A percentile compares a stretch with the other conserved stretches of the same genome.
Evolutionary conservation across 2,888 invertebrate genomes (phyloP).

Genomic region (Drymonia ruficornis): DNA sequence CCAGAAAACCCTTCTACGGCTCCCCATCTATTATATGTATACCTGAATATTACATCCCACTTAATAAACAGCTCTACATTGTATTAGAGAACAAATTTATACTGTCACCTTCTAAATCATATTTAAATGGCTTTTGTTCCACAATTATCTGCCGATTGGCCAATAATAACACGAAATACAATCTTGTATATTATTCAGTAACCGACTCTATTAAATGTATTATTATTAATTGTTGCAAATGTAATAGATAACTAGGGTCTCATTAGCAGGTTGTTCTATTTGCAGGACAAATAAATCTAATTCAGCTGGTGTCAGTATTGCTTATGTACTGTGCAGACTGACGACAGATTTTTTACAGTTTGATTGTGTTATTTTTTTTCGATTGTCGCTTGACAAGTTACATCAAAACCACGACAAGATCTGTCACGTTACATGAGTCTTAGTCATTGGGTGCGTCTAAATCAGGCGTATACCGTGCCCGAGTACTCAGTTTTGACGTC

Average conservation of each 20-base stretch:
- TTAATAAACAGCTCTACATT: background rate
- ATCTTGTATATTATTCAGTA: slow-evolving; percentile 16
- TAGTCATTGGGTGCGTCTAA: no score
- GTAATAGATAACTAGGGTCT: slow-evolving; percentile 38
- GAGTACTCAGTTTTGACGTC: no score
- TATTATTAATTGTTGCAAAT: slow-evolving; percentile 46
- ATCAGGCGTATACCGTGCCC: no score
- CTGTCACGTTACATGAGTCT: no score
- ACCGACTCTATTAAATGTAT: slow-evolving; percentile 28
- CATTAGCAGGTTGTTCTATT: slow-evolving; percentile 43
- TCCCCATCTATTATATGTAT: no score
- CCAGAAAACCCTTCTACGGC: no score
- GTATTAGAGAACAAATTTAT: background rate
- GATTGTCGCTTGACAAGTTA: no score
- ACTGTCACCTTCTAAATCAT: background rate
- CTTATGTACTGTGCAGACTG: slow-evolving; percentile 11
- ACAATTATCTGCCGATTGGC: slow-evolving; percentile 14
- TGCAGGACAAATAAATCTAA: slow-evolving; percentile 38
- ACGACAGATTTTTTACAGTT: slow-evolving; percentile 15
- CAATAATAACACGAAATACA: slow-evolving; percentile 22
- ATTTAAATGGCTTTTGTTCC: slow-evolving; percentile 15
- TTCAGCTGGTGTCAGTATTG: slow-evolving; percentile 27
- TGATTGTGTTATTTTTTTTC: background rate
- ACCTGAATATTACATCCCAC: no score
- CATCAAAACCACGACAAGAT: no score